phyloP scores from a whole-genome alignment of 64 coral and sea anemone genomes.

The Orbicella faveolata region DNA sequence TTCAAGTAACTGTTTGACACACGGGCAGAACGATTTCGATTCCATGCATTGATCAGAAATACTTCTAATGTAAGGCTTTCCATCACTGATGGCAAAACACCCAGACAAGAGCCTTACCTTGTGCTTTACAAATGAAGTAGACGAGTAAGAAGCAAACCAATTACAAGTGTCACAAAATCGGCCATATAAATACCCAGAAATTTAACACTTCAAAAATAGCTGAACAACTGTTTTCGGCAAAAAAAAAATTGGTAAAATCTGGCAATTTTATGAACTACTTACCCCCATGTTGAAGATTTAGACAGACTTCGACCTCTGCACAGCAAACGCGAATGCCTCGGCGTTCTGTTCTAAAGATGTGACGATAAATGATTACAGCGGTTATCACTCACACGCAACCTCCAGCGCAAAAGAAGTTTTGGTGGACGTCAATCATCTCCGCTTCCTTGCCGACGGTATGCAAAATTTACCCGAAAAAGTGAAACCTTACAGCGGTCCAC shows the following conservation, averaged over 20 bases:
- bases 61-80: no score
- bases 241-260: not conserved
- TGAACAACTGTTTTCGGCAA: not conserved
- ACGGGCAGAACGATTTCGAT: not conserved
- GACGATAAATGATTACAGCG: not conserved
- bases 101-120: no score
- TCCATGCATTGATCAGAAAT: no score
- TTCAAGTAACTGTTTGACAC: not conserved
- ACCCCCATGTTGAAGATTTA: constrained; percentile 1
- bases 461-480: no score
- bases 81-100: no score
- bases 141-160: no score
- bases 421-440: no score
- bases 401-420: no score
- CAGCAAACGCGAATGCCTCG: not conserved
- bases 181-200: not conserved
- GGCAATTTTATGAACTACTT: not conserved
- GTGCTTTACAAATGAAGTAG: no score
- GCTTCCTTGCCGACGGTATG: no score
- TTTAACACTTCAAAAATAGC: not conserved
- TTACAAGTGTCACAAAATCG: not conserved
- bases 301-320: not conserved
- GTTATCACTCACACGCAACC: no score
- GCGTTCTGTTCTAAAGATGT: not conserved
- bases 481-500: no score